Evolutionary conservation across 2,113 vertebrate genomes (phyloP).

Genomic region (Neomonachus schauinslandi): DNA sequence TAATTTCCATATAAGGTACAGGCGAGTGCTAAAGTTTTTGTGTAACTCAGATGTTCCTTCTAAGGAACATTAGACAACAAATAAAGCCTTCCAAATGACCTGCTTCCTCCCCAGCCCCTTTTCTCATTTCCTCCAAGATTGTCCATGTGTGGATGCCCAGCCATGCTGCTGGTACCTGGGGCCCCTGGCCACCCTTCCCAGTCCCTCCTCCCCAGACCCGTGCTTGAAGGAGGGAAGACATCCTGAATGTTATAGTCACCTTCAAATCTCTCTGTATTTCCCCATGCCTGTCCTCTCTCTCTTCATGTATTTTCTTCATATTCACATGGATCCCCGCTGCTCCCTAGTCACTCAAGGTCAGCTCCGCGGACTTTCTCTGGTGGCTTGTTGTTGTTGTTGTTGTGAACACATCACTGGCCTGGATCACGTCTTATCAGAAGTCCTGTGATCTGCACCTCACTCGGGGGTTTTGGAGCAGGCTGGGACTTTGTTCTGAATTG

Average conservation of each 20-base stretch:
- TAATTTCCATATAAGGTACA: neutral
- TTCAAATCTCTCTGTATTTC: neutral
- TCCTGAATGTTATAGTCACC: neutral
- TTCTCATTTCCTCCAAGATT: neutral
- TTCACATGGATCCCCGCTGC: neutral
- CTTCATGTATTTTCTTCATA: neutral
- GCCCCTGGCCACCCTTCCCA: neutral
- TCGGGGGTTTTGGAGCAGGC: too few species aligned
- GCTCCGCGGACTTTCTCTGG: too few species aligned
- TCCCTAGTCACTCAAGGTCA: too few species aligned
- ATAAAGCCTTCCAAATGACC: neutral
- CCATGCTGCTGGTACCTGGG: accelerated
- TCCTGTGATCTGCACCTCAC: too few species aligned
- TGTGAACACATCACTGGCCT: too few species aligned
- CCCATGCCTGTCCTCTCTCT: neutral
- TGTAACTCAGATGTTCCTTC: neutral
- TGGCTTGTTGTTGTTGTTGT: too few species aligned
- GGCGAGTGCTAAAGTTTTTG: neutral
- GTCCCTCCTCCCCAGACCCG: neutral
- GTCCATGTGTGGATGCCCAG: accelerated
- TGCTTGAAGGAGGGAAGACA: neutral
- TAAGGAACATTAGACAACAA: neutral
- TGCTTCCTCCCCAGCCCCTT: neutral
- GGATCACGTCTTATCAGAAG: too few species aligned
- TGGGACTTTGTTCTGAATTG: too few species aligned